phyloP scores from a whole-genome alignment of 2,888 invertebrate species.

The Drosophila prostipennis region DNA sequence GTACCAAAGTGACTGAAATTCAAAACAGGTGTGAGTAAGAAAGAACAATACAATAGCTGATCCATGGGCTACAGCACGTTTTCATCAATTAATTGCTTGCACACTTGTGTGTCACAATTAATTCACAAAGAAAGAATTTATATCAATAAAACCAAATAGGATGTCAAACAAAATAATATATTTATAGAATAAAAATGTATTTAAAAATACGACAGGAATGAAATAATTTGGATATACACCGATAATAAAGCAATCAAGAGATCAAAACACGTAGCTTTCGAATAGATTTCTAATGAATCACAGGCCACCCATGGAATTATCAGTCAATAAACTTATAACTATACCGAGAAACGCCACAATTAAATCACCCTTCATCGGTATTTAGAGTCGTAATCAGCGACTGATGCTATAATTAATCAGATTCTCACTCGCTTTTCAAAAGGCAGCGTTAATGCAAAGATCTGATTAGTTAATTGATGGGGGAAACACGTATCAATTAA shows the following conservation, averaged over 20 bases:
- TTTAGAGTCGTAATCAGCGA: slow-evolving; percentile 2
- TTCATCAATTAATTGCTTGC: slow-evolving; percentile 2
- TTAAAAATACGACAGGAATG: not conserved
- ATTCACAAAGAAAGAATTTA: slow-evolving; percentile 8
- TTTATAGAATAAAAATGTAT: not conserved
- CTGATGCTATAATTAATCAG: slow-evolving; percentile 11
- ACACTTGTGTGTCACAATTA: slow-evolving; percentile 15
- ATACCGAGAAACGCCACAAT: slow-evolving; percentile 6
- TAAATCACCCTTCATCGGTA: not conserved
- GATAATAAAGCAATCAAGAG: slow-evolving; percentile 14
- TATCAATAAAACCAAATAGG: not conserved
- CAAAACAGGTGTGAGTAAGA: not conserved
- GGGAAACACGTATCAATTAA: slow-evolving; percentile 13
- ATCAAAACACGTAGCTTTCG: slow-evolving; percentile 19
- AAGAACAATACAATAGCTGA: slow-evolving; percentile 2
- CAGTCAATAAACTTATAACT: slow-evolving; percentile 8
- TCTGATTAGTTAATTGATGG: slow-evolving; percentile 16
- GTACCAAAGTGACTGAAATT: not conserved
- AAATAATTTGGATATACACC: not conserved
- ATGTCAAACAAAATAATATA: slow-evolving; percentile 2
- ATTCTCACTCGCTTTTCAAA: slow-evolving; percentile 10
- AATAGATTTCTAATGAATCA: not conserved
- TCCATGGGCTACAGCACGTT: slow-evolving; percentile 12
- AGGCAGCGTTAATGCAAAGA: not conserved
- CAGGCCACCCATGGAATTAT: not conserved